Conservation (phyloP, 2,113 vertebrate species). For the Oryctolagus cuniculus region DNA sequence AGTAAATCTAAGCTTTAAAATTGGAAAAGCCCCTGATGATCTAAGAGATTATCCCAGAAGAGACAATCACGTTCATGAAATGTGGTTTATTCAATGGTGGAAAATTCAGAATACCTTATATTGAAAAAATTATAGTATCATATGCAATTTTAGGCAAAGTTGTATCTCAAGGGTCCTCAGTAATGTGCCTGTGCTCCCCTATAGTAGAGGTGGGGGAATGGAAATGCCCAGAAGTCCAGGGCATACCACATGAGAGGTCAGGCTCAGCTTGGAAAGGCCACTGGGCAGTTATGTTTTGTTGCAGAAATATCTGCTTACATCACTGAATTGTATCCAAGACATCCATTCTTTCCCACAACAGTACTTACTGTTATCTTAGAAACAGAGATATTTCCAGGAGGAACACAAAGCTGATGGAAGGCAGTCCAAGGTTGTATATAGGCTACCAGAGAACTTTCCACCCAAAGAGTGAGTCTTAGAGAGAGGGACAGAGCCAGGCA, state of each 20-base stretch:
- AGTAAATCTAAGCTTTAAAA: not conserved
- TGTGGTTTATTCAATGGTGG: not conserved
- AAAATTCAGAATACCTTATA: not conserved
- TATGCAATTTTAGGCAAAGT: not conserved
- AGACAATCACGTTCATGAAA: not conserved
- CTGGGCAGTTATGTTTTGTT: not conserved
- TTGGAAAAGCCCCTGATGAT: not conserved
- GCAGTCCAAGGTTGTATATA: not conserved
- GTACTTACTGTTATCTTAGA: not conserved
- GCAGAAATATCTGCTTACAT: not conserved
- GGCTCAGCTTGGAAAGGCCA: not conserved
- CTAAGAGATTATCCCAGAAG: not conserved
- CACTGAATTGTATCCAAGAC: not conserved
- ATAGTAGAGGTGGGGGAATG: not conserved
- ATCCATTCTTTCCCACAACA: not conserved
- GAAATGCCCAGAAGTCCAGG: not conserved
- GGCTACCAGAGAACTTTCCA: not conserved
- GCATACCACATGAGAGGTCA: not conserved
- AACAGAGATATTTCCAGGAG: not conserved
- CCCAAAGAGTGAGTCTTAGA: fast-evolving
- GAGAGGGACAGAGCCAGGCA: not conserved
- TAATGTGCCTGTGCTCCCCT: not conserved
- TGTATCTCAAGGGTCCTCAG: not conserved
- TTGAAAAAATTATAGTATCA: not conserved
- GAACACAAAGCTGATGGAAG: not conserved